Conservation (phyloP, 2,113 vertebrate species). For the Dasypus novemcinctus region DNA sequence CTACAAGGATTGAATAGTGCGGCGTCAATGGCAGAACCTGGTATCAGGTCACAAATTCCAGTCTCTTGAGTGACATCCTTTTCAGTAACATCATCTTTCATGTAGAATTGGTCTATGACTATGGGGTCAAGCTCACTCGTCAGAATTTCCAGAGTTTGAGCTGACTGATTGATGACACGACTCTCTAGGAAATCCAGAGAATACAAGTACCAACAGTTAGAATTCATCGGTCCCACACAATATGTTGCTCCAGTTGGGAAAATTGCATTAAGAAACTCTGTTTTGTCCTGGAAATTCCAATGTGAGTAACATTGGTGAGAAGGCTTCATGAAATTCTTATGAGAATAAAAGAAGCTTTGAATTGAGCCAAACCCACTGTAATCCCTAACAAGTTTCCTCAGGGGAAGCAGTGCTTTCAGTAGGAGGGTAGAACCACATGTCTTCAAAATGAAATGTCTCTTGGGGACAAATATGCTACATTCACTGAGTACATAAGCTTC, state of each 20-base stretch:
- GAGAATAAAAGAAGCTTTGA: constrained; percentile 79
- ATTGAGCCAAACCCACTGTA: constrained; percentile 95
- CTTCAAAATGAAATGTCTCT: constrained; percentile 41
- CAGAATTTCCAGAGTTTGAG: no score
- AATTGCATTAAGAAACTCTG: constrained; percentile 44
- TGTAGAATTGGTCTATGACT: constrained; percentile 92
- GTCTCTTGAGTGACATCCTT: no score
- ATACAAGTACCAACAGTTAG: no score
- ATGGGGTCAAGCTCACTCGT: constrained; percentile 33
- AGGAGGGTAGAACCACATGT: no score
- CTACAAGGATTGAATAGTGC: constrained; percentile 47
- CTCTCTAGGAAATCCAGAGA: no score
- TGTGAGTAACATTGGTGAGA: constrained; percentile 97
- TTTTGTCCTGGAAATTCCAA: constrained; percentile 96
- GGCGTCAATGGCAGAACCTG: constrained; percentile 97
- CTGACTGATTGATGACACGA: no score
- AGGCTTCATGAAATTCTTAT: constrained; percentile 72
- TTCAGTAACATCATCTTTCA: constrained; percentile 72
- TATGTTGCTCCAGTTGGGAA: no score
- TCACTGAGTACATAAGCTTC: constrained; percentile 98
- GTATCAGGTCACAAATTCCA: constrained; percentile 81
- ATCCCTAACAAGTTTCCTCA: constrained; percentile 90
- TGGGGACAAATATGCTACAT: not conserved
- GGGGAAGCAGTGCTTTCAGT: no score
- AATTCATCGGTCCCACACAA: no score